A percentile compares a stretch with the other conserved stretches of the same genome.
phyloP scores from a whole-genome alignment of 1,140 invertebrate species.

The Ostrea edulis region DNA sequence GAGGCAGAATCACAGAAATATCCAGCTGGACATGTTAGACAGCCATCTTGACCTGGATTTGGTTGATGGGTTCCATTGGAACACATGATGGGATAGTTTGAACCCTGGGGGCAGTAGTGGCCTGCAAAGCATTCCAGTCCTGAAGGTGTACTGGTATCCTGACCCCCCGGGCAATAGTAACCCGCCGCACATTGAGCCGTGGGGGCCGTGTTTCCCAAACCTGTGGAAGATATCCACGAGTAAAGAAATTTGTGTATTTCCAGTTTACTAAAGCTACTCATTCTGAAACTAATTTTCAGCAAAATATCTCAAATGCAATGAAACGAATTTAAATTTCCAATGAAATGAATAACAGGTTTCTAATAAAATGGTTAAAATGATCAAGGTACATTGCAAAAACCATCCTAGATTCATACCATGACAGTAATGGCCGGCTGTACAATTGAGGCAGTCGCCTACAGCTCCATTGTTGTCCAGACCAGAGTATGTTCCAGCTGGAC shows the following conservation, averaged over 20 bases:
- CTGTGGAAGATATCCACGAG: slow-evolving; percentile 47
- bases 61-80: slow-evolving; percentile 75
- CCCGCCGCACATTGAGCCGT: slow-evolving; percentile 70
- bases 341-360: background rate
- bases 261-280: background rate
- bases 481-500: slow-evolving; percentile 74
- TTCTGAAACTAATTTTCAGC: background rate
- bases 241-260: background rate
- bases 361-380: background rate
- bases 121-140: slow-evolving; percentile 71
- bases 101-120: slow-evolving; percentile 71
- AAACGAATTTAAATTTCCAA: background rate
- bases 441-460: slow-evolving; percentile 71
- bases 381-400: background rate
- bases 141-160: slow-evolving; percentile 68
- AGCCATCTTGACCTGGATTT: slow-evolving; percentile 64
- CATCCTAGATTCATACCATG: slow-evolving; percentile 63
- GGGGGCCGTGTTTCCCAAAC: slow-evolving; percentile 65
- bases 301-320: background rate
- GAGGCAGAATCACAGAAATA: slow-evolving; percentile 72
- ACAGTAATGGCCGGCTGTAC: slow-evolving; percentile 75
- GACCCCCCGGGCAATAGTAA: slow-evolving; percentile 77
- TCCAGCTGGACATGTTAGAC: slow-evolving; percentile 71
- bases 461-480: slow-evolving; percentile 60
- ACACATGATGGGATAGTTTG: slow-evolving; percentile 67